These are phyloP conservation scores for Nysson spinosus DNA, from an alignment of 2,888 invertebrate species.

Conservation along the genomic window DNA sequence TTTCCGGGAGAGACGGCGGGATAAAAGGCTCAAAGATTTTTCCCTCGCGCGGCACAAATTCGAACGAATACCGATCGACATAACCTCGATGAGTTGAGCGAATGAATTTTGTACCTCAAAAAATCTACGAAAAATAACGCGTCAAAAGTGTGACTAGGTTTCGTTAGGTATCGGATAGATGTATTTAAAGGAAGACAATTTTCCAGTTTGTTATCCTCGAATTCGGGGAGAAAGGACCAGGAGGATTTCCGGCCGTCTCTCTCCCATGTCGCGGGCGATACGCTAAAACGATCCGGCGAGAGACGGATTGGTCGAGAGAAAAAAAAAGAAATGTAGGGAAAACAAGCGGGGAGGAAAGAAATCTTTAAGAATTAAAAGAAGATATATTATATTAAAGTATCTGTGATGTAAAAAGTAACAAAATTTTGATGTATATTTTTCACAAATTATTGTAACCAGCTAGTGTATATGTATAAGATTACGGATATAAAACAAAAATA, in stretches of 20 bases:
- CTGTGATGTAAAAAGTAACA: conserved; percentile 78
- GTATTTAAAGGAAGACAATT: no score
- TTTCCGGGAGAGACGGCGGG: conserved; percentile 47
- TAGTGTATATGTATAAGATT: conserved; percentile 76
- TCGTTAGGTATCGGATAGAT: no score
- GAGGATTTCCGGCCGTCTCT: conserved; percentile 47
- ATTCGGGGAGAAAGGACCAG: not conserved
- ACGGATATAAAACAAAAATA: conserved; percentile 64
- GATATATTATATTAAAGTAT: conserved; percentile 78
- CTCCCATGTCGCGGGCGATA: conserved; percentile 65
- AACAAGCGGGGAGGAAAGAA: conserved; percentile 61
- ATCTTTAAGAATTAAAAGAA: conserved; percentile 74
- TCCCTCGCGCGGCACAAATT: not conserved
- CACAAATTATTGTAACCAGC: conserved; percentile 77
- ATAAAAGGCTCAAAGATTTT: conserved; percentile 8
- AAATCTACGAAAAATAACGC: no score
- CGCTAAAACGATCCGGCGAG: conserved; percentile 65
- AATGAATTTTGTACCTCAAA: no score
- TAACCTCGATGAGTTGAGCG: no score
- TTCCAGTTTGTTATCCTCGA: no score
- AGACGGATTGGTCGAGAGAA: conserved; percentile 62
- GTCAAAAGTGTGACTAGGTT: no score
- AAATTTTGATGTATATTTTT: conserved; percentile 78
- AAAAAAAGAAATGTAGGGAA: no score
- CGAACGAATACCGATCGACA: not conserved